These are phyloP conservation scores for Tor tambroides DNA, from an alignment of 2,113 vertebrate species.

Conservation along the genomic window DNA sequence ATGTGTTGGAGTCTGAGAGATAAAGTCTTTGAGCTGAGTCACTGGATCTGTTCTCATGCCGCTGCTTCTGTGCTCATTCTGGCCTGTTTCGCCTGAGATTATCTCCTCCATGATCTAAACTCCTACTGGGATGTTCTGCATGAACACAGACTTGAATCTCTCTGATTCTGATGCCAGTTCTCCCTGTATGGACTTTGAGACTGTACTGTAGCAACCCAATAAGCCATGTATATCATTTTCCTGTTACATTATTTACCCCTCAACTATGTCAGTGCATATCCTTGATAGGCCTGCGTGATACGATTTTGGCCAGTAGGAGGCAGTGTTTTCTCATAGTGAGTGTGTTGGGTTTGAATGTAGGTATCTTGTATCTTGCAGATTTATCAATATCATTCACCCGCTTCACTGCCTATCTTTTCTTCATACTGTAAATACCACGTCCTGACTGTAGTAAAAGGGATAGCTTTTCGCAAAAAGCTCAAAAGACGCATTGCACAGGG, in stretches of 20 bases:
- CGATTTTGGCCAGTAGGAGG: conserved; percentile 25
- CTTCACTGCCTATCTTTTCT: not conserved
- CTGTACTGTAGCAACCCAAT: not conserved
- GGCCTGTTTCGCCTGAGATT: not conserved
- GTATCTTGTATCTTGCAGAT: not conserved
- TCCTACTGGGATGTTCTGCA: not conserved
- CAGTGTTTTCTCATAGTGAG: conserved; percentile 14
- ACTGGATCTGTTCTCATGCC: not conserved
- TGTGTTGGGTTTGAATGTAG: not conserved
- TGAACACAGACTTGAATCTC: not conserved
- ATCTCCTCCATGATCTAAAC: not conserved
- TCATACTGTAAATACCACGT: not conserved
- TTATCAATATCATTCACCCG: not conserved
- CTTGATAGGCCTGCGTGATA: not conserved
- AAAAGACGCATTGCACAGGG: not conserved
- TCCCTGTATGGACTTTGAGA: not conserved
- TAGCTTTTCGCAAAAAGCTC: not conserved
- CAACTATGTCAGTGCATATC: not conserved
- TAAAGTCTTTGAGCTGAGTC: conserved; percentile 18
- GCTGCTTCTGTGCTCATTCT: not conserved
- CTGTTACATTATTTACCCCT: not conserved
- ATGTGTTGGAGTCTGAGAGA: conserved; percentile 12
- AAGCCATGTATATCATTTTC: not conserved
- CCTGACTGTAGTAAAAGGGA: not conserved
- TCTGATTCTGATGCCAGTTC: conserved; percentile 11